Percentiles rank a stretch among this genome's conserved stretches.
These are phyloP conservation scores for Leguminivora glycinivorella DNA, from an alignment of 1,140 invertebrate species.

Conservation along the genomic window DNA sequence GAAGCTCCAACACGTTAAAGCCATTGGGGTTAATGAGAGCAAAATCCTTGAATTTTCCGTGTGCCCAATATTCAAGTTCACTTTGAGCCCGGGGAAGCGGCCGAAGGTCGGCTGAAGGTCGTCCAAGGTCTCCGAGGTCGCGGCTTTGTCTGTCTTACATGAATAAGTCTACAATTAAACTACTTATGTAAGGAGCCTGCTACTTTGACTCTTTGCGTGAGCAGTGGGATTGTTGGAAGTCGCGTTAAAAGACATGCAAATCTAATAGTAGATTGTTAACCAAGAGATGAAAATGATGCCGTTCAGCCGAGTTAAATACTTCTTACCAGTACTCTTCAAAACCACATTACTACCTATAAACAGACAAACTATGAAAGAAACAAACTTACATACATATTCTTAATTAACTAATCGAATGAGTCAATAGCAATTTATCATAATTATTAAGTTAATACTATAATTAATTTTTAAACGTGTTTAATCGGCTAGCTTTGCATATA, in stretches of 20 bases:
- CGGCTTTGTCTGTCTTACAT: conserved; percentile 38
- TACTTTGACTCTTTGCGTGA: background rate
- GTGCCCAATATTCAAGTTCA: conserved; percentile 42
- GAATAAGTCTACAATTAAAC: conserved; percentile 19
- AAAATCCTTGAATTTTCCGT: conserved; percentile 16
- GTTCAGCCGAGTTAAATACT: too few species aligned
- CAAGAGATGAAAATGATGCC: too few species aligned
- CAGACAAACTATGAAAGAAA: too few species aligned
- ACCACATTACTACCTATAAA: too few species aligned
- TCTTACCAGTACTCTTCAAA: too few species aligned
- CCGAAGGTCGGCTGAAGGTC: conserved; percentile 45
- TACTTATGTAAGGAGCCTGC: background rate
- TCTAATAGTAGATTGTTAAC: too few species aligned
- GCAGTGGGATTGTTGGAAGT: background rate
- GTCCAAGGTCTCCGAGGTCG: conserved; percentile 58
- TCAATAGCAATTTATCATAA: too few species aligned
- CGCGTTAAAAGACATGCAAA: background rate
- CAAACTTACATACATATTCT: too few species aligned
- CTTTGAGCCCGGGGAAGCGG: conserved; percentile 49
- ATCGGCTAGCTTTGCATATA: too few species aligned
- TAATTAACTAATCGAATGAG: too few species aligned
- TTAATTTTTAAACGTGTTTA: too few species aligned
- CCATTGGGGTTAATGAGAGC: conserved; percentile 2
- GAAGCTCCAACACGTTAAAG: background rate
- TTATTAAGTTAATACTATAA: too few species aligned